Percentiles rank a stretch among this genome's conserved stretches.
Conservation (phyloP, 2,888 invertebrate species). For the Melieria crassipennis region DNA sequence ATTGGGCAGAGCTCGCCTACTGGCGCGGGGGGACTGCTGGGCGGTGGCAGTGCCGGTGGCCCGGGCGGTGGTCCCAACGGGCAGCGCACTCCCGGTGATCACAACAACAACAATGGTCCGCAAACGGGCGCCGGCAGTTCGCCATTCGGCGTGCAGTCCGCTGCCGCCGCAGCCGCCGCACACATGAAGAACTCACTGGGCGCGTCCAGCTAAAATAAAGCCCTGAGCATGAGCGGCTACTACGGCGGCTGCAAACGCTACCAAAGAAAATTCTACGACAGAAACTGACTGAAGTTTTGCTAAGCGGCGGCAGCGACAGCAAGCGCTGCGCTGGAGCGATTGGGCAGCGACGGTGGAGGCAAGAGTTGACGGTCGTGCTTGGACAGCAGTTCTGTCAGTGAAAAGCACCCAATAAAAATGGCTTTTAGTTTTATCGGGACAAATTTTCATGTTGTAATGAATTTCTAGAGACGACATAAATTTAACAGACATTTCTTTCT, state of each 20-base stretch:
- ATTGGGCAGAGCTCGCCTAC: slow-evolving; percentile 63
- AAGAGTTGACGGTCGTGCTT: no score
- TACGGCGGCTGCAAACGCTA: slow-evolving; percentile 59
- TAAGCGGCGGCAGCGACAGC: not conserved
- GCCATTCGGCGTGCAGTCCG: slow-evolving; percentile 59
- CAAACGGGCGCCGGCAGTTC: slow-evolving; percentile 59
- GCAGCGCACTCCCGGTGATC: slow-evolving; percentile 63
- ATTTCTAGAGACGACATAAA: no score
- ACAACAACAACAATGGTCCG: slow-evolving; percentile 62
- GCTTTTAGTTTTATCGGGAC: no score
- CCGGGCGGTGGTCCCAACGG: slow-evolving; percentile 55
- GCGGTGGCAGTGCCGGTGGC: slow-evolving; percentile 50
- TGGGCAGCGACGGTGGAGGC: no score
- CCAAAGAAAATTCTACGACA: slow-evolving; percentile 64
- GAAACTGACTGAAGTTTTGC: slow-evolving; percentile 48
- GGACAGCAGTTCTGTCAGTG: no score
- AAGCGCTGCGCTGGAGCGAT: not conserved
- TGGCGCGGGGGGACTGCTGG: slow-evolving; percentile 52
- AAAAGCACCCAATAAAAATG: no score
- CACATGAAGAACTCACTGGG: slow-evolving; percentile 65
- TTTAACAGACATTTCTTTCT: no score
- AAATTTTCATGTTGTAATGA: no score
- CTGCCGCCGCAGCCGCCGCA: slow-evolving; percentile 55
- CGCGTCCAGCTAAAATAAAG: slow-evolving; percentile 66
- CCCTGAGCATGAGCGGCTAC: slow-evolving; percentile 53